A percentile compares a stretch with the other conserved stretches of the same genome.
phyloP scores from a whole-genome alignment of 2,888 invertebrate species.

The Polylopha cassiicola region DNA sequence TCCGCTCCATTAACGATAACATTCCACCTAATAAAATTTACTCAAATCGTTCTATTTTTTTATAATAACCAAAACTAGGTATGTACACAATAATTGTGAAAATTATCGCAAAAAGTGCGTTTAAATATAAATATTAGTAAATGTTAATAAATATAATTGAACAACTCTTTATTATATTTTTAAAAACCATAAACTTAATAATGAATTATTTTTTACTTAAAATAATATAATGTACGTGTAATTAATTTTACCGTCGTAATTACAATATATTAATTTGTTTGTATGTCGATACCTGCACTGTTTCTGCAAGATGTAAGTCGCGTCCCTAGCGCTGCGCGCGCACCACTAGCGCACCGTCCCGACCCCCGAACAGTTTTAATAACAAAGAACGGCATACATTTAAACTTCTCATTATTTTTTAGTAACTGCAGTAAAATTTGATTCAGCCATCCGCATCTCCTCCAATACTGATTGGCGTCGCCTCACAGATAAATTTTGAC shows the following conservation, averaged over 20 bases:
- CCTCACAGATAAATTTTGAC: background rate
- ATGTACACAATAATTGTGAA: too few species aligned
- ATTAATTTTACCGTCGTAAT: too few species aligned
- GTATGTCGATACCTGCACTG: constrained; percentile 11
- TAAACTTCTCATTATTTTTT: constrained; percentile 33
- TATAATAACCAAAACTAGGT: too few species aligned
- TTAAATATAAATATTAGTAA: too few species aligned
- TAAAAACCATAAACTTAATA: too few species aligned
- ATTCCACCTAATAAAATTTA: too few species aligned
- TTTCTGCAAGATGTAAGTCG: constrained; percentile 3
- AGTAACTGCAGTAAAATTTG: constrained; percentile 30
- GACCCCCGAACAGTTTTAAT: constrained; percentile 27
- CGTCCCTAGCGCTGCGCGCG: constrained; percentile 28
- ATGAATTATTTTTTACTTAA: too few species aligned
- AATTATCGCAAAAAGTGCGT: too few species aligned
- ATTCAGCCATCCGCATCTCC: constrained; percentile 23
- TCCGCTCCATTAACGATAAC: constrained; percentile 4
- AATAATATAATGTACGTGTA: too few species aligned
- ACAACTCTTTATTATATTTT: too few species aligned
- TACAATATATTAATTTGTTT: constrained; percentile 3
- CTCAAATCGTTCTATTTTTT: too few species aligned
- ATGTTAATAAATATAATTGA: too few species aligned
- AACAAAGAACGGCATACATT: constrained; percentile 32
- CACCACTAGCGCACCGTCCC: constrained; percentile 28
- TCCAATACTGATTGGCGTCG: constrained; percentile 5